Evolutionary conservation across 2,113 vertebrate species (phyloP).

Genomic region (Anoura caudifer): DNA sequence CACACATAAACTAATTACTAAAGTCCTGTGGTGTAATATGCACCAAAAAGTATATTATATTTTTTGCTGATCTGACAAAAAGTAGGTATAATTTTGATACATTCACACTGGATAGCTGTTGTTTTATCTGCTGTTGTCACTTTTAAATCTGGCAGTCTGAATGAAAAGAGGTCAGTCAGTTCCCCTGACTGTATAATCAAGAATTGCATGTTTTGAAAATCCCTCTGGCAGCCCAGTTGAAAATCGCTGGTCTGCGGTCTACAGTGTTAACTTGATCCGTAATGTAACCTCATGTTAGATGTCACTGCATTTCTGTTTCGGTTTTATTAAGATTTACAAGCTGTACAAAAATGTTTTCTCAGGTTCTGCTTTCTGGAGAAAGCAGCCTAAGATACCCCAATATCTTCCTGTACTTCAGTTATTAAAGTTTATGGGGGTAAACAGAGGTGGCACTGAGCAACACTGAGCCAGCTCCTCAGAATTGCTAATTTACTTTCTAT

Average conservation of each 20-base stretch:
- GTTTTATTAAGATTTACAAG: not conserved
- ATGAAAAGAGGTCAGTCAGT: not conserved
- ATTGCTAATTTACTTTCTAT: not conserved
- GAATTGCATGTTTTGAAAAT: not conserved
- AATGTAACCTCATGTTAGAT: not conserved
- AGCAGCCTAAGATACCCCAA: not conserved
- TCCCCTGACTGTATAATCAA: not conserved
- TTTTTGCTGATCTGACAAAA: not conserved
- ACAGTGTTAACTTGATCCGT: not conserved
- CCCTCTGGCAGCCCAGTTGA: not conserved
- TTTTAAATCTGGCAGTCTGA: not conserved
- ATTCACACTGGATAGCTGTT: not conserved
- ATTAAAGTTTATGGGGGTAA: not conserved
- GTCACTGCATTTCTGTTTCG: not conserved
- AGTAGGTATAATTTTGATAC: not conserved
- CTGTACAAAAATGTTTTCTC: not conserved
- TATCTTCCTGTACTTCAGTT: not conserved
- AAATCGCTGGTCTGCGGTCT: not conserved
- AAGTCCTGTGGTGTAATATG: no score
- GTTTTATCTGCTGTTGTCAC: not conserved
- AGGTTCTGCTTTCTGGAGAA: not conserved
- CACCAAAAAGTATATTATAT: not conserved
- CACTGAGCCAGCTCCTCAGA: not conserved
- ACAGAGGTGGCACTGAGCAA: not conserved
- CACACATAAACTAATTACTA: not conserved